phyloP scores from a whole-genome alignment of 2,797 vertebrate species.

The Hyperoplus immaculatus region DNA sequence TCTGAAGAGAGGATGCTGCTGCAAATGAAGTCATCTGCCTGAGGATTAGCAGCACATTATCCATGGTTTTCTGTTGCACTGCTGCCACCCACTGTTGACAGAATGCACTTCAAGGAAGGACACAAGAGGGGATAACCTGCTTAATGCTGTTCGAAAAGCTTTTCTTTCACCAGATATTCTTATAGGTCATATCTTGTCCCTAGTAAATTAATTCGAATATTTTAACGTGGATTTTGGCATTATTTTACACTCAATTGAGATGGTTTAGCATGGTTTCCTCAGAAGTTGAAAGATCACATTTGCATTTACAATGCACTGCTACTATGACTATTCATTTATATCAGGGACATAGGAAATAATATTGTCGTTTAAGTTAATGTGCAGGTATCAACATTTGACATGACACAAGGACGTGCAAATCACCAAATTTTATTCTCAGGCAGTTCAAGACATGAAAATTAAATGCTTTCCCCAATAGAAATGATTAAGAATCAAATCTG shows the following conservation, averaged over 20 bases:
- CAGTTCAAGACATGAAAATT: background rate
- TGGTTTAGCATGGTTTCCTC: background rate
- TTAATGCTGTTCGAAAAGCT: background rate
- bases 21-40: slow-evolving; percentile 59
- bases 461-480: background rate
- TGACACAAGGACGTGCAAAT: background rate
- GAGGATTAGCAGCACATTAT: slow-evolving; percentile 10
- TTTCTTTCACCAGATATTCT: background rate
- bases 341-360: background rate
- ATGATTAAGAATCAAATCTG: no score
- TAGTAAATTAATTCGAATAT: background rate
- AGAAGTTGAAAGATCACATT: background rate
- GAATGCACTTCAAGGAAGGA: background rate
- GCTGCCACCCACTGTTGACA: slow-evolving; percentile 68
- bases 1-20: slow-evolving; percentile 26
- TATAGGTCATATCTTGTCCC: background rate
- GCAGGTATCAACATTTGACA: background rate
- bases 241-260: no score
- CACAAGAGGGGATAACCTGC: background rate
- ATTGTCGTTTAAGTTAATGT: background rate
- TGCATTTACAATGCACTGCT: no score
- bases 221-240: background rate
- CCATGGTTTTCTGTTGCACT: slow-evolving; percentile 9
- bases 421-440: background rate
- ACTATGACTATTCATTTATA: background rate